A percentile compares a stretch with the other conserved stretches of the same genome.
Evolutionary conservation across 2,113 vertebrate genomes (phyloP).

Genomic region (Bombycilla garrulus): DNA sequence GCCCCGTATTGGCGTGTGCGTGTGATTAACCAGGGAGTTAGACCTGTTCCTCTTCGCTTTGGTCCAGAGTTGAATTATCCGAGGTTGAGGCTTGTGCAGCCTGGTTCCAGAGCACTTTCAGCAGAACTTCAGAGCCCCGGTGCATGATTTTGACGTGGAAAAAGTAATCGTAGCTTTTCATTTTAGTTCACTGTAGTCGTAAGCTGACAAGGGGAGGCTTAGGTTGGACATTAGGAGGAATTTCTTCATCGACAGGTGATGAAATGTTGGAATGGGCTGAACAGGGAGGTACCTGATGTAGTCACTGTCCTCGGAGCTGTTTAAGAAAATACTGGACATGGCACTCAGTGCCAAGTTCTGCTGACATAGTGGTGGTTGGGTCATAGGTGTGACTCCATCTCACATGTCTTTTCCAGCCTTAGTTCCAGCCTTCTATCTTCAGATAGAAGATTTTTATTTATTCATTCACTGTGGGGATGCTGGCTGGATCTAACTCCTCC

Average conservation of each 20-base stretch:
- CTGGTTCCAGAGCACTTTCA: background rate
- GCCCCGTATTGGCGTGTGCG: rapidly evolving
- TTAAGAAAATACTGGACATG: background rate
- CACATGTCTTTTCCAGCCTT: background rate
- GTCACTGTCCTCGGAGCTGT: background rate
- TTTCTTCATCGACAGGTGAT: background rate
- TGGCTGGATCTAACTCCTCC: background rate
- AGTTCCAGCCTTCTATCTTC: no score
- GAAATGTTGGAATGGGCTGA: background rate
- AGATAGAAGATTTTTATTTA: background rate
- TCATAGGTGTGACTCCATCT: background rate
- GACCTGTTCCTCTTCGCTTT: background rate
- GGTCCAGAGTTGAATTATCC: rapidly evolving
- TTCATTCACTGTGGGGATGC: background rate
- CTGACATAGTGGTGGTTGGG: background rate
- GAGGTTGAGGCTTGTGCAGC: background rate
- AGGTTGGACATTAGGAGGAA: background rate
- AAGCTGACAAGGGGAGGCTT: background rate
- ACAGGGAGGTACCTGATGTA: no score
- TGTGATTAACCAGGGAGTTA: background rate
- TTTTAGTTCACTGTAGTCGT: background rate
- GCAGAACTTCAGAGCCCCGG: background rate
- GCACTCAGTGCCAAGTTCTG: background rate
- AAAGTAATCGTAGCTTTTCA: rapidly evolving
- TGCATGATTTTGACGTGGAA: background rate